Base-by-base conservation (phyloP, 2,888 invertebrate genomes). In the Ommatoiulus sabulosus region DNA sequence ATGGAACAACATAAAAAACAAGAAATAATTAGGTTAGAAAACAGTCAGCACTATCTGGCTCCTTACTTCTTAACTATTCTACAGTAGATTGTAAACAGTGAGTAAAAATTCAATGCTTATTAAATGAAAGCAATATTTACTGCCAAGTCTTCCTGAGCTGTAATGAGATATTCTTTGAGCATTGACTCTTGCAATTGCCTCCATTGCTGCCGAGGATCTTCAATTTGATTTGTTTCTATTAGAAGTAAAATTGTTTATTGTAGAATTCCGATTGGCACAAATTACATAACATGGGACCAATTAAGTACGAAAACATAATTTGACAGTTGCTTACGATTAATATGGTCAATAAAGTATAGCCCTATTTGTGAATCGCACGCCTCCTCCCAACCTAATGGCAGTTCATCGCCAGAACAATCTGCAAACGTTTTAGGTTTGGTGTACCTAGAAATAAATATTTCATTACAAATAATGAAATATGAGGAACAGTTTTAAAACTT, bases 321-420 rank as follows among this genome's bases (percentile, higher is more conserved):
- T 24, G 48, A 44, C 46, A 44, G 20, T 44, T 92, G 96, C 97
- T 96, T 94, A 97, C 97, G 97, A 93, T 96, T 97, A 93, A 97
- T 96, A 94, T 99, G 99, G 94, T 99, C 97, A 94, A 98, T 98
- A 94, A 97, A 99, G 94, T 98, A 99, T 90, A 97, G 95, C 91
- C 99, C 98, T 92, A 98, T 96, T 93, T 97, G 96, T 91, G 96
- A 96, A 93, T 99, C 98, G 93, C 96, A 97, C 87, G 97, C 96
- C 94, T 98, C 97, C 93, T 99, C 98, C 99, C 99, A 99, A 90
- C 99, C 99, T 92, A 98, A 95, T 87, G 98, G 98, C 92, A 99
- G 93, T 93, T 99, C 98, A 95, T 98, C 98, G 92, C 98, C 98
- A 92, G 98, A 97, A 94, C 99, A 99, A 93, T 99, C 99, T 91